Percentiles rank a stretch among this genome's conserved stretches.
These are phyloP conservation scores for Petrolisthes cinctipes DNA, from an alignment of 2,888 invertebrate species.

Conservation along the genomic window DNA sequence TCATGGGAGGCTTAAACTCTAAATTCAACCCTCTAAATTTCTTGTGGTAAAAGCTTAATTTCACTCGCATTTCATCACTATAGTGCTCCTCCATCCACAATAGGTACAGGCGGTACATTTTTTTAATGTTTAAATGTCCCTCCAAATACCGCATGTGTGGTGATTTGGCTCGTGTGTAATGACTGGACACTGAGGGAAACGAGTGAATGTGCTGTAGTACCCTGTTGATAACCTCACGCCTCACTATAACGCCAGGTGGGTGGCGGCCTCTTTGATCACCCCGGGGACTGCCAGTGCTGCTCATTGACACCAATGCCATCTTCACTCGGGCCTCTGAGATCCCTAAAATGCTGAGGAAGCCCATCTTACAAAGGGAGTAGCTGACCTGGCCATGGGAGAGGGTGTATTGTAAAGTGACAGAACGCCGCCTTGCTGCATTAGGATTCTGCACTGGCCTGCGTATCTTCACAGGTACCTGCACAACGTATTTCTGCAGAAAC, in stretches of 20 bases:
- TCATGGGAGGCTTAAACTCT: not conserved
- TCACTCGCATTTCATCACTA: not conserved
- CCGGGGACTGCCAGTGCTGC: not conserved
- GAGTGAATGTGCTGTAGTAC: not conserved
- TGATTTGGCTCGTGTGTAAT: constrained; percentile 19
- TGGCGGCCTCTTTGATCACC: constrained; percentile 11
- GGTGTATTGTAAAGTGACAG: constrained; percentile 1
- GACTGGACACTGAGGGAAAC: constrained; percentile 14
- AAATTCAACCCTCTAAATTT: no score
- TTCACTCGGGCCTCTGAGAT: not conserved
- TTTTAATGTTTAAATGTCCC: not conserved
- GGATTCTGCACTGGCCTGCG: not conserved
- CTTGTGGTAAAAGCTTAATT: not conserved
- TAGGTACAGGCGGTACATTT: not conserved
- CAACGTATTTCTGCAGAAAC: not conserved
- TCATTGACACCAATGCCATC: constrained; percentile 1
- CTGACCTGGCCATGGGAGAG: not conserved
- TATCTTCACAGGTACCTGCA: not conserved
- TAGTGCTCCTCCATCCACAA: not conserved
- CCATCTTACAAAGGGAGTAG: constrained; percentile 5
- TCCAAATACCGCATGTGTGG: constrained; percentile 6
- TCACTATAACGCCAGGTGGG: not conserved
- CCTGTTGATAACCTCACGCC: not conserved
- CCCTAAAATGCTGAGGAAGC: not conserved
- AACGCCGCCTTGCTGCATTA: not conserved